Evolutionary conservation across 2,113 vertebrate species (phyloP).

Genomic region (Sceloporus tristichus): DNA sequence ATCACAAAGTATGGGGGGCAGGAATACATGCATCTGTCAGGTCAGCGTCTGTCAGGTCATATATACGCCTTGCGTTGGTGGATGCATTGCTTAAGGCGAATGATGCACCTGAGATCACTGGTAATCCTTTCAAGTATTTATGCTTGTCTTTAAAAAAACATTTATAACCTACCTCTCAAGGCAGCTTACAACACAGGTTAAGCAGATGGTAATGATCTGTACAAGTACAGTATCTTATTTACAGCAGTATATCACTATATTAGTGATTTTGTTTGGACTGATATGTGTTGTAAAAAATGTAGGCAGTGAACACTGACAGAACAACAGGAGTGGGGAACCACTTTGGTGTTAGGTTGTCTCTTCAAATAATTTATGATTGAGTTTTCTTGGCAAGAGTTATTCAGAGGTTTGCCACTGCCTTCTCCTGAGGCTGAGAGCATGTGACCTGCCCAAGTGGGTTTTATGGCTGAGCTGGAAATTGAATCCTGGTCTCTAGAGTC

Average conservation of each 20-base stretch:
- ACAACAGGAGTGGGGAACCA: too few relatives aligned
- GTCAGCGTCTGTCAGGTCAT: too few relatives aligned
- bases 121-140: not conserved
- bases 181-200: not conserved
- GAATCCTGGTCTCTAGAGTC: too few relatives aligned
- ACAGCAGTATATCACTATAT: not conserved
- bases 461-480: too few relatives aligned
- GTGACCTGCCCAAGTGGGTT: too few relatives aligned
- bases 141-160: not conserved
- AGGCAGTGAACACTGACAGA: not conserved
- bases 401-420: too few relatives aligned
- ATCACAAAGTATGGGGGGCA: not conserved
- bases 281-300: not conserved
- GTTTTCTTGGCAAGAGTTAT: too few relatives aligned
- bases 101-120: not conserved
- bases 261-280: not conserved
- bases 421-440: too few relatives aligned
- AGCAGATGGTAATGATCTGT: not conserved
- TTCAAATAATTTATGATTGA: too few relatives aligned
- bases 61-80: not conserved
- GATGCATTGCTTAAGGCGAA: not conserved
- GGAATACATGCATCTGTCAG: not conserved
- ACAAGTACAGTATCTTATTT: too few relatives aligned
- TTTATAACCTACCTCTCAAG: not conserved
- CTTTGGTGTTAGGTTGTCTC: too few relatives aligned